A percentile compares a stretch with the other conserved stretches of the same genome.
Conservation (phyloP, 2,888 invertebrate species). For the Calameuta idolon region DNA sequence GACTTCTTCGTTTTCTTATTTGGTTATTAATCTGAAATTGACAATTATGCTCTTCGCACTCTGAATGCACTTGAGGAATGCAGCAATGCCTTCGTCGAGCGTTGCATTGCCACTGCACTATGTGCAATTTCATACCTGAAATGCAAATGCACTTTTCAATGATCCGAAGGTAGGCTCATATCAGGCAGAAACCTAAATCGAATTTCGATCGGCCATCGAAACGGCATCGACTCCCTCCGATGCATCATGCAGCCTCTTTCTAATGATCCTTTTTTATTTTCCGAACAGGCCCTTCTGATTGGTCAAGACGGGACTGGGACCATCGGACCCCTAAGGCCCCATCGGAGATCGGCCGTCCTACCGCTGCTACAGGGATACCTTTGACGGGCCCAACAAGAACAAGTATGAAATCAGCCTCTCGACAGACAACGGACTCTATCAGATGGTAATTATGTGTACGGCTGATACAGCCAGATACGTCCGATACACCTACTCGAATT, state of each 20-base stretch:
- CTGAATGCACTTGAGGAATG: neutral
- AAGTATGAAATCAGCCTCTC: slow-evolving; percentile 64
- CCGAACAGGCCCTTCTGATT: slow-evolving; percentile 59
- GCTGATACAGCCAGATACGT: slow-evolving; percentile 56
- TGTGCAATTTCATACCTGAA: neutral
- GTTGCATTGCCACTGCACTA: neutral
- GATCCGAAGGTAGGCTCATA: neutral
- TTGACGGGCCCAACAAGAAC: slow-evolving; percentile 64
- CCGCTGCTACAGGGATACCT: slow-evolving; percentile 60
- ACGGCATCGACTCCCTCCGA: slow-evolving; percentile 38
- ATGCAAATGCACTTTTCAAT: neutral
- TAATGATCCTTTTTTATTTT: slow-evolving; percentile 38
- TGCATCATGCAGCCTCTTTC: slow-evolving; percentile 31
- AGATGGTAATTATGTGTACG: slow-evolving; percentile 66
- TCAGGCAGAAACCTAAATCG: slow-evolving; percentile 24
- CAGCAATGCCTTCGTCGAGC: neutral
- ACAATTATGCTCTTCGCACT: neutral
- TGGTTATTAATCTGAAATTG: neutral
- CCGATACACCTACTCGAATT: slow-evolving; percentile 59
- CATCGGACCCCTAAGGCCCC: slow-evolving; percentile 60
- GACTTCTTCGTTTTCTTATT: neutral
- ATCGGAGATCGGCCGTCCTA: slow-evolving; percentile 62
- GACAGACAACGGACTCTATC: slow-evolving; percentile 67
- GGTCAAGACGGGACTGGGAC: slow-evolving; percentile 56
- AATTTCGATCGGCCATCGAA: slow-evolving; percentile 60